A percentile compares a stretch with the other conserved stretches of the same genome.
These are phyloP conservation scores for Hylaeus volcanicus DNA, from an alignment of 1,140 invertebrate genomes.

Conservation along the genomic window DNA sequence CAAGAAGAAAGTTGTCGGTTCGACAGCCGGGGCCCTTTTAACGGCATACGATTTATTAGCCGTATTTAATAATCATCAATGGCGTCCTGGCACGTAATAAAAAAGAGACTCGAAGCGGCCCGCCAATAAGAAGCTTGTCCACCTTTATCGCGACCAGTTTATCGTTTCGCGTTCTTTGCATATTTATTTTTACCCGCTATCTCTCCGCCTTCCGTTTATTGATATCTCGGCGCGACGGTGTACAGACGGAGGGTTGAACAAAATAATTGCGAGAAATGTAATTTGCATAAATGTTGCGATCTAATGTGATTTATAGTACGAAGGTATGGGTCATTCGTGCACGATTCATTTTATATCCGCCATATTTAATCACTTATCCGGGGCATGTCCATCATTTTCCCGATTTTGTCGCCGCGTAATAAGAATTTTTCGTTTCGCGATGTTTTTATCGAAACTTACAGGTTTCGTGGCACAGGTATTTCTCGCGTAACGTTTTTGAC, in stretches of 20 bases:
- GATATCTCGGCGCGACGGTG: slow-evolving; percentile 1
- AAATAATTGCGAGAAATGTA: too few relatives aligned
- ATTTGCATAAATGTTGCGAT: too few relatives aligned
- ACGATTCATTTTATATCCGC: too few relatives aligned
- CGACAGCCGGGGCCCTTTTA: slow-evolving; percentile 29
- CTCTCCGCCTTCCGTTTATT: background rate
- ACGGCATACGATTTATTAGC: slow-evolving; percentile 26
- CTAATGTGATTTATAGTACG: too few relatives aligned
- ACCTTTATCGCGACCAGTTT: background rate
- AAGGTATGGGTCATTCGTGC: too few relatives aligned
- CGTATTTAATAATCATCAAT: slow-evolving; percentile 39
- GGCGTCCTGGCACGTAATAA: background rate
- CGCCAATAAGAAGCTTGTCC: background rate
- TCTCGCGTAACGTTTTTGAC: background rate
- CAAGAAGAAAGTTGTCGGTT: slow-evolving; percentile 47
- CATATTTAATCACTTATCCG: background rate
- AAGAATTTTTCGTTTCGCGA: slow-evolving; percentile 10
- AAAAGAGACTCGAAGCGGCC: background rate
- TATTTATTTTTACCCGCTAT: background rate
- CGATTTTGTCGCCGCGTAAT: slow-evolving; percentile 16
- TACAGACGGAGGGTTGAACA: too few relatives aligned
- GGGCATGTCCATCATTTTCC: slow-evolving; percentile 9
- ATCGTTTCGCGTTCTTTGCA: background rate
- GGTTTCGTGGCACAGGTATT: background rate
- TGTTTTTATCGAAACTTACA: background rate